Evolutionary conservation across 2,888 invertebrate genomes (phyloP).

Genomic region (Pristionchus entomophagus): DNA sequence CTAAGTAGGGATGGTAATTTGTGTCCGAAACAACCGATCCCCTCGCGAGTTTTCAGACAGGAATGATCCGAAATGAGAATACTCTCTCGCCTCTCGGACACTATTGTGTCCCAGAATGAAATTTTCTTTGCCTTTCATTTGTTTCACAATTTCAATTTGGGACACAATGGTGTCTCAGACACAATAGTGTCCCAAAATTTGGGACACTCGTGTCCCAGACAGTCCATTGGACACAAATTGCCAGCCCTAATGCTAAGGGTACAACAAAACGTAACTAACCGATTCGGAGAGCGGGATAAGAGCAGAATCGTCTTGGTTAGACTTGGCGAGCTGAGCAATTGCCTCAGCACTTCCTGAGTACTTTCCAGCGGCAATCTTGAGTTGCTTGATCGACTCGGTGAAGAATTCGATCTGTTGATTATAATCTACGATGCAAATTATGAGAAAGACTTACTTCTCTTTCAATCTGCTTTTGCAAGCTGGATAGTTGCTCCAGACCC

Average conservation of each 20-base stretch:
- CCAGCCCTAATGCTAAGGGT: neutral
- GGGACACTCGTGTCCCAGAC: too few species aligned
- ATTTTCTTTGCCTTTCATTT: too few species aligned
- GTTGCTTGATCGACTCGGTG: conserved; percentile 89
- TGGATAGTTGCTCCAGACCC: conserved; percentile 64
- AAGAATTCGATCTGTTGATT: conserved; percentile 80
- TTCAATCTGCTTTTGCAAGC: conserved; percentile 65
- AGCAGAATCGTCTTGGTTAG: conserved; percentile 76
- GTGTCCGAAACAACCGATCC: too few species aligned
- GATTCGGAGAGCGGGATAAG: conserved; percentile 95
- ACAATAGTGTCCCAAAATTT: too few species aligned
- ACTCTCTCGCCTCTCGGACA: too few species aligned
- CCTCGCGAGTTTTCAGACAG: too few species aligned
- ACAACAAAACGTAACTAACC: conserved; percentile 77
- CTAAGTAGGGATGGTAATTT: too few species aligned
- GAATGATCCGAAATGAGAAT: too few species aligned
- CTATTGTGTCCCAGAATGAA: too few species aligned
- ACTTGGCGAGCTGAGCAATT: conserved; percentile 75
- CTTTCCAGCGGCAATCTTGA: conserved; percentile 90
- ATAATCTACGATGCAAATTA: neutral
- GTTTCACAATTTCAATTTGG: too few species aligned
- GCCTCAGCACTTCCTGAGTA: conserved; percentile 89
- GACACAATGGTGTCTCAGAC: too few species aligned
- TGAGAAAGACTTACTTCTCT: conserved; percentile 52
- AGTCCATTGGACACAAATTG: neutral